Percentiles rank a stretch among this genome's conserved stretches.
Conservation (phyloP, 1,140 invertebrate genomes). For the Rhopalosiphum padi region DNA sequence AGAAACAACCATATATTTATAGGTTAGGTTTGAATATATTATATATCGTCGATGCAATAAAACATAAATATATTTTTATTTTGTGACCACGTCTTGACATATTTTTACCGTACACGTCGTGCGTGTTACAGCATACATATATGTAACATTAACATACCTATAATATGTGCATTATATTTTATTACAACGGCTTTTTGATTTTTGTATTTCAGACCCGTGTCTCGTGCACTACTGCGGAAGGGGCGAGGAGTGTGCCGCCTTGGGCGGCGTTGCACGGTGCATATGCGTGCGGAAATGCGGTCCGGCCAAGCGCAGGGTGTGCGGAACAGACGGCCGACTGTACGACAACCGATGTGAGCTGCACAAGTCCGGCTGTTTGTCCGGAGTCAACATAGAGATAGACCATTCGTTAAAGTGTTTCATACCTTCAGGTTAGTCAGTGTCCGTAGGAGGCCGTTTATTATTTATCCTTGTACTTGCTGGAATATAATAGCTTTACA, state of each 20-base stretch:
- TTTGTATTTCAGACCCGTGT: constrained; percentile 69
- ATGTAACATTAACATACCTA: no score
- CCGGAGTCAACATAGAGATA: constrained; percentile 68
- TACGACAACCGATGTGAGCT: constrained; percentile 81
- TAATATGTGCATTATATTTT: not conserved
- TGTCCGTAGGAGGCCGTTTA: not conserved
- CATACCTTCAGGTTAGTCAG: constrained; percentile 43
- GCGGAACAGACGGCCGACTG: constrained; percentile 76
- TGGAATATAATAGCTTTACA: not conserved
- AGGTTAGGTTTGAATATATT: no score
- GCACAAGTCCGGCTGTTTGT: constrained; percentile 74
- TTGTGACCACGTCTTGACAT: not conserved
- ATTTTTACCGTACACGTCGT: not conserved
- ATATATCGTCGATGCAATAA: no score
- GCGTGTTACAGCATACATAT: not conserved
- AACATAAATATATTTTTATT: no score
- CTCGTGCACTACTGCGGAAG: constrained; percentile 72
- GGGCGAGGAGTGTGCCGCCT: constrained; percentile 72
- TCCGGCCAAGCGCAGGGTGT: constrained; percentile 67
- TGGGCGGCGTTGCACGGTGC: constrained; percentile 68
- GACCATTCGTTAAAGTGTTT: constrained; percentile 63
- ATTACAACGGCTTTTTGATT: not conserved
- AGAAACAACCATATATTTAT: not conserved
- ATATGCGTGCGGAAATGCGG: constrained; percentile 71
- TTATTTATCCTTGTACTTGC: not conserved